Evolutionary conservation across 2,888 invertebrate species (phyloP).

Genomic region (Sesamia inferens): DNA sequence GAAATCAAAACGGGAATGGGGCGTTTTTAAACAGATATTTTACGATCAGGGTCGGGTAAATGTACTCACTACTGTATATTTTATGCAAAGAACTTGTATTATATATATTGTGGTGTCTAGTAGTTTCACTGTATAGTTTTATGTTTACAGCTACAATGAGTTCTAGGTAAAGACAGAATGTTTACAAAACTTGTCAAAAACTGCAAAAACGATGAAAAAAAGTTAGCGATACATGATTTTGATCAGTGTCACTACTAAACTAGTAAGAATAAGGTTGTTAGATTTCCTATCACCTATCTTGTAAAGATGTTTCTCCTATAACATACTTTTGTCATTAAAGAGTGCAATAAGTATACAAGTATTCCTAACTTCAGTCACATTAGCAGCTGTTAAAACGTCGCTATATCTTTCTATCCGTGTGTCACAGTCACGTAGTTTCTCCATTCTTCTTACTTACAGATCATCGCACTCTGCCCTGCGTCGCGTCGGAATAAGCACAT

Average conservation of each 20-base stretch:
- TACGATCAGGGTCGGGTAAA: background rate
- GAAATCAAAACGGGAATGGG: slow-evolving; percentile 19
- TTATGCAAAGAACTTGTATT: background rate
- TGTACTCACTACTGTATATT: background rate
- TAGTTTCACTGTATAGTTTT: background rate
- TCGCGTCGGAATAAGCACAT: slow-evolving; percentile 14
- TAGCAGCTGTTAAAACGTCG: slow-evolving; percentile 27
- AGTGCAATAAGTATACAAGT: background rate
- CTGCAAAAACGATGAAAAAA: background rate
- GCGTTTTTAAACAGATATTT: slow-evolving; percentile 11
- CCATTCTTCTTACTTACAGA: slow-evolving; percentile 53
- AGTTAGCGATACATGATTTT: background rate
- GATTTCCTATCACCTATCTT: background rate
- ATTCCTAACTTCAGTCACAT: slow-evolving; percentile 9
- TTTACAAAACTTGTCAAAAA: background rate
- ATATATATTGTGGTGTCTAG: background rate
- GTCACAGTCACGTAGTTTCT: slow-evolving; percentile 45
- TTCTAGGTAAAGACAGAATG: background rate
- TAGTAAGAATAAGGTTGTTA: background rate
- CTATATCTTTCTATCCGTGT: slow-evolving; percentile 25
- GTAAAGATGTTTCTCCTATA: background rate
- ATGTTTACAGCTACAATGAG: background rate
- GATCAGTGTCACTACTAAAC: background rate
- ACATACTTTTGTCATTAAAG: background rate
- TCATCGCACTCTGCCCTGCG: slow-evolving; percentile 23